A percentile compares a stretch with the other conserved stretches of the same genome.
Conservation (phyloP, 2,888 invertebrate species). For the Pristionchus mayeri region DNA sequence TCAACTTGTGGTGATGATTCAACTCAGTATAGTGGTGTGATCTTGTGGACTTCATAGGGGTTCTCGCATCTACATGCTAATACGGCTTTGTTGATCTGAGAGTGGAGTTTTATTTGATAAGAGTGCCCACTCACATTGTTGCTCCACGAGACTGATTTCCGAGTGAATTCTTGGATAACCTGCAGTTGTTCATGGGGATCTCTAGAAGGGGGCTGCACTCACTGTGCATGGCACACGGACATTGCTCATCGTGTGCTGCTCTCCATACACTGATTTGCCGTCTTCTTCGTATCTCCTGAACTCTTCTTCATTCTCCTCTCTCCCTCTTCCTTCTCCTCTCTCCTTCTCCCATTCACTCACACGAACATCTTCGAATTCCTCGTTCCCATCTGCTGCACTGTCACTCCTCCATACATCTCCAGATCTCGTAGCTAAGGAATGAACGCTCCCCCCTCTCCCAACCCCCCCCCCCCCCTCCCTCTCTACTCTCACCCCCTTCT, state of each 20-base stretch:
- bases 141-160: slow-evolving; percentile 43
- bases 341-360: background rate
- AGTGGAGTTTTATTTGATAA: background rate
- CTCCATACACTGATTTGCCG: slow-evolving; percentile 39
- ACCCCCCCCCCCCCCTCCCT: background rate
- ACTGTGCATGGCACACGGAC: slow-evolving; percentile 29
- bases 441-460: background rate
- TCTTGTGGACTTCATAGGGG: slow-evolving; percentile 46
- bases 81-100: slow-evolving; percentile 43
- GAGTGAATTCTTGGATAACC: slow-evolving; percentile 39
- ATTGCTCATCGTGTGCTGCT: slow-evolving; percentile 44
- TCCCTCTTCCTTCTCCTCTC: no score
- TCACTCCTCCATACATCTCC: slow-evolving; percentile 41
- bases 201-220: background rate
- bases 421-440: slow-evolving; percentile 7
- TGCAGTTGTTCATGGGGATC: background rate
- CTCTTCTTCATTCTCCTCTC: background rate
- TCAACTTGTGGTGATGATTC: no score
- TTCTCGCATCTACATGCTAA: slow-evolving; percentile 33
- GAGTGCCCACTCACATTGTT: slow-evolving; percentile 24
- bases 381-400: slow-evolving; percentile 42
- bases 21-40: slow-evolving; percentile 14
- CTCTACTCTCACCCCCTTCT: slow-evolving; percentile 43
- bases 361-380: slow-evolving; percentile 44
- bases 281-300: slow-evolving; percentile 21